A percentile compares a stretch with the other conserved stretches of the same genome.
These are phyloP conservation scores for Empidonax traillii DNA, from an alignment of 2,113 vertebrate species.

Conservation along the genomic window DNA sequence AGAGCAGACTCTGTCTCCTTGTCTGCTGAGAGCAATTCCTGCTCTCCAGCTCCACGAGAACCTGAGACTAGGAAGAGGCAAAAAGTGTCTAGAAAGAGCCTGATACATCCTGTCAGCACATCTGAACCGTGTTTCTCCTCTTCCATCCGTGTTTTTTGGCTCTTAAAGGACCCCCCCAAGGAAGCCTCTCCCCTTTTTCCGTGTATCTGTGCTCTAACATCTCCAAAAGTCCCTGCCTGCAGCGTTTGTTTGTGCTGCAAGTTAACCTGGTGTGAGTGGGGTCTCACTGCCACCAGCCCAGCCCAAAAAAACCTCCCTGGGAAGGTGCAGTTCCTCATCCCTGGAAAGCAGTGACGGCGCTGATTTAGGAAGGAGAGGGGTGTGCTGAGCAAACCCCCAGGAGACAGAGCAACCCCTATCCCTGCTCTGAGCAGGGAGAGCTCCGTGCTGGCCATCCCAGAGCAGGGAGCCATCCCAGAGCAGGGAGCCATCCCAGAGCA, in stretches of 20 bases:
- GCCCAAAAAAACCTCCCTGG: not conserved
- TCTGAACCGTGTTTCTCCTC: not conserved
- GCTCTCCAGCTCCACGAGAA: not conserved
- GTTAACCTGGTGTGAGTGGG: not conserved
- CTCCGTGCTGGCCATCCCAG: not conserved
- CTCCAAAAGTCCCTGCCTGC: not conserved
- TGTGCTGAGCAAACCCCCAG: accelerated
- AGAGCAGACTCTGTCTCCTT: not conserved
- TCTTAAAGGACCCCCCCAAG: not conserved
- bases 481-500: not conserved
- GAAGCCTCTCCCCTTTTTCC: not conserved
- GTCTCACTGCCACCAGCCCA: not conserved
- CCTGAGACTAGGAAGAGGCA: not conserved
- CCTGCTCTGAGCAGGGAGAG: not conserved
- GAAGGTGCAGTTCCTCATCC: not conserved
- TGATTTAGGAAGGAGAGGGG: not conserved
- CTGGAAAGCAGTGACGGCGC: not conserved
- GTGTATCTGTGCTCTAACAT: not conserved
- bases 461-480: too few relatives aligned
- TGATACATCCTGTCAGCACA: not conserved
- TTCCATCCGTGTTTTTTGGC: not conserved
- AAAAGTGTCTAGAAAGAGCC: not conserved
- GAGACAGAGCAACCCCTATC: not conserved
- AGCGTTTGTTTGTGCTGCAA: accelerated
- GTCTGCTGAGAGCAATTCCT: not conserved